Conservation (phyloP, 2,113 vertebrate genomes). For the Lepus timidus region DNA sequence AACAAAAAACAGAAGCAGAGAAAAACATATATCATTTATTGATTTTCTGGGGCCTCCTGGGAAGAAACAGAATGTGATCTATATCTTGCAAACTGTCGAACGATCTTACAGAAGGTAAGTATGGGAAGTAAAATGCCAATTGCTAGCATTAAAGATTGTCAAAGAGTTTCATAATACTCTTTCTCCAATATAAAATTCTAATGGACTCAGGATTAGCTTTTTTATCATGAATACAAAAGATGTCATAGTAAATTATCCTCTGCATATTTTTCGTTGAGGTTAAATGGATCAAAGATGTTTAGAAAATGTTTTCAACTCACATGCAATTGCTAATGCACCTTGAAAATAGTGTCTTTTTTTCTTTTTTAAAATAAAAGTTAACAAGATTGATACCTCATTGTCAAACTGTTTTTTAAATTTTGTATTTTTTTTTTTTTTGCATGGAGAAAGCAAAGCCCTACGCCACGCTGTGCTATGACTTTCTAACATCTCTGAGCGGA, state of each 20-base stretch:
- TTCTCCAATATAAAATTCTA: slow-evolving; percentile 52
- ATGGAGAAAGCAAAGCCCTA: neutral
- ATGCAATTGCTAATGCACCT: slow-evolving; percentile 29
- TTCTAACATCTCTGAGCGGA: neutral
- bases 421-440: neutral
- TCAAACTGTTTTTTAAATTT: neutral
- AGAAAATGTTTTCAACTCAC: slow-evolving; percentile 55
- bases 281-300: slow-evolving; percentile 48
- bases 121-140: neutral
- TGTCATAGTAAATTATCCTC: neutral
- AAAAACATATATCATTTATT: slow-evolving; percentile 38
- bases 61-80: slow-evolving; percentile 14
- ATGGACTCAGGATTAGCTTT: slow-evolving; percentile 47
- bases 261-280: slow-evolving; percentile 34
- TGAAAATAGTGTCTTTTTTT: slow-evolving; percentile 44
- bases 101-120: slow-evolving; percentile 54
- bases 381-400: slow-evolving; percentile 21
- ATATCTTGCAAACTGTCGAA: slow-evolving; percentile 48
- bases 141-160: slow-evolving; percentile 48
- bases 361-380: slow-evolving; percentile 45
- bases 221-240: slow-evolving; percentile 53
- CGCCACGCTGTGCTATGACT: neutral
- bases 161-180: slow-evolving; percentile 26
- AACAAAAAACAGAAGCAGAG: neutral
- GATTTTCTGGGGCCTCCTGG: slow-evolving; percentile 37